Conservation (phyloP, 2,888 invertebrate genomes). For the Philaethria dido region DNA sequence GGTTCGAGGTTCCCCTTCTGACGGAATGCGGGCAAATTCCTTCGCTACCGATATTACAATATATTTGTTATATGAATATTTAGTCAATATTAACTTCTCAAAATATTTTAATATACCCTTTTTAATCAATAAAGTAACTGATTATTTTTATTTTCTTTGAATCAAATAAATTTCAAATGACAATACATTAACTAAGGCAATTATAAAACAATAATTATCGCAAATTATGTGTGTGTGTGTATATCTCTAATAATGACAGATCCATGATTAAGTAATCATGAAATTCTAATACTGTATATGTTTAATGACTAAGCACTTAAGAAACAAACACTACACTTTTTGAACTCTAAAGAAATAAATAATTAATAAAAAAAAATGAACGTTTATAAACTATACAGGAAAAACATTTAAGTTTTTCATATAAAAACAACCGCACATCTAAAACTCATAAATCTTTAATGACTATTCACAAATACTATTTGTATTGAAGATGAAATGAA, state of each 20-base stretch:
- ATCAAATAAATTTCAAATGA: neutral
- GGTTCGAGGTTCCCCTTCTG: constrained; percentile 31
- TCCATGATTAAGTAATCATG: too few relatives aligned
- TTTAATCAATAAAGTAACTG: constrained; percentile 5
- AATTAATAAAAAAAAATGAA: neutral
- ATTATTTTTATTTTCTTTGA: neutral
- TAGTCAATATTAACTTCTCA: neutral
- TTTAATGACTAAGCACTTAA: too few relatives aligned
- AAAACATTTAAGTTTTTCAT: neutral
- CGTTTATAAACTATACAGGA: neutral
- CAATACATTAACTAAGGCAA: too few relatives aligned
- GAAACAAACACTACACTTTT: neutral
- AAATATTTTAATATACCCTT: constrained; percentile 8
- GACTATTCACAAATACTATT: constrained; percentile 7
- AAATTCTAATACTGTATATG: too few relatives aligned
- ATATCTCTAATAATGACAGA: too few relatives aligned
- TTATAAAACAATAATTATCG: too few relatives aligned
- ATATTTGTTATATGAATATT: constrained; percentile 11
- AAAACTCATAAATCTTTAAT: constrained; percentile 15
- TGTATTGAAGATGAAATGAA: constrained; percentile 15
- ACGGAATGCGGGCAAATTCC: constrained; percentile 30
- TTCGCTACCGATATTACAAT: constrained; percentile 11
- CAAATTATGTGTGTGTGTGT: too few relatives aligned
- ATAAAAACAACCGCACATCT: constrained; percentile 20
- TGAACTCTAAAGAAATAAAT: neutral